Conservation (phyloP, 37 sponge, comb jelly and placozoan species). For the Haliclona indistincta region DNA sequence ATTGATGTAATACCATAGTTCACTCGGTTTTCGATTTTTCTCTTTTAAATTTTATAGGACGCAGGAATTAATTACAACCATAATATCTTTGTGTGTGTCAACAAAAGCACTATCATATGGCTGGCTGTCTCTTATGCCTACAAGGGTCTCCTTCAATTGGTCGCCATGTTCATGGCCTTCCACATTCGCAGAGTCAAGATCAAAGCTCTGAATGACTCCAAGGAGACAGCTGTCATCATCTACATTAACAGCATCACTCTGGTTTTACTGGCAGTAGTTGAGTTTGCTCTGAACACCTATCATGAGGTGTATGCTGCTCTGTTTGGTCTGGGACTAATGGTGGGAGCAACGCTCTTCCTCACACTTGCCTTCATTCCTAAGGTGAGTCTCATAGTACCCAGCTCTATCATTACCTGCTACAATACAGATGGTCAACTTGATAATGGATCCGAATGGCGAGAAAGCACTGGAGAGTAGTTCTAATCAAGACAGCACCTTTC, state of each 20-base stretch:
- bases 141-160: conserved; percentile 20
- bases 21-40: no score
- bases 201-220: conserved; percentile 54
- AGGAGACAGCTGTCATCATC: conserved; percentile 45
- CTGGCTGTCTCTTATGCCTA: conserved; percentile 16
- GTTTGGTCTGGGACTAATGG: conserved; percentile 16
- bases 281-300: conserved; percentile 9
- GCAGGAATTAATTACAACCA: no score
- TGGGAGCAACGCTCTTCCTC: conserved; percentile 36
- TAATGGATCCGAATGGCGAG: no score
- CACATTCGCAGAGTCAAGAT: conserved; percentile 52
- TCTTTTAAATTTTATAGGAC: no score
- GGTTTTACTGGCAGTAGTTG: conserved; percentile 17
- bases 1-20: background rate
- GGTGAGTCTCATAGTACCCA: no score
- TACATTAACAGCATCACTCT: conserved; percentile 40
- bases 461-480: no score
- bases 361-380: conserved; percentile 50
- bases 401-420: no score
- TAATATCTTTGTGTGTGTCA: no score
- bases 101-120: no score
- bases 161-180: conserved; percentile 52
- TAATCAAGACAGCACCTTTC: no score
- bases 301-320: conserved; percentile 39
- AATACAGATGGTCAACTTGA: no score